phyloP scores from a whole-genome alignment of 2,888 invertebrate species.

The Choristoneura rosaceana region DNA sequence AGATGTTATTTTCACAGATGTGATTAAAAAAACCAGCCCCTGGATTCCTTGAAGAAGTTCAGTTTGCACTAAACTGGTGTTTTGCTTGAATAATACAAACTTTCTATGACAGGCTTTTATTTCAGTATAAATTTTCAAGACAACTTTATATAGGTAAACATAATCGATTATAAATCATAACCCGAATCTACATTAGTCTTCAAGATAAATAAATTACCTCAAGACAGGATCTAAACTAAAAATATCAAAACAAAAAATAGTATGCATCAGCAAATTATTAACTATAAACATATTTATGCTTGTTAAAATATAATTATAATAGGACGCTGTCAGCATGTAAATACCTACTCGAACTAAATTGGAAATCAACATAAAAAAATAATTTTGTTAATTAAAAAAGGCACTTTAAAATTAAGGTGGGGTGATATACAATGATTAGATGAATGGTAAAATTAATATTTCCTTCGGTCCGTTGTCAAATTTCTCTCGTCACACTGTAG shows the following conservation, averaged over 20 bases:
- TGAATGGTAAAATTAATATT: constrained; percentile 64
- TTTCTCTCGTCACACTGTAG: constrained; percentile 82
- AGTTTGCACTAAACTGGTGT: too few species aligned
- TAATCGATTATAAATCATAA: constrained; percentile 56
- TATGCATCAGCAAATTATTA: constrained; percentile 68
- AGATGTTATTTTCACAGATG: too few species aligned
- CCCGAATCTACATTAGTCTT: constrained; percentile 62
- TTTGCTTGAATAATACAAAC: constrained; percentile 50
- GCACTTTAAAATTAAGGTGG: constrained; percentile 80
- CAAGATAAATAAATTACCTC: constrained; percentile 55
- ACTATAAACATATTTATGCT: constrained; percentile 13
- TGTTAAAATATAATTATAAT: constrained; percentile 58
- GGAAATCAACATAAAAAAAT: constrained; percentile 59
- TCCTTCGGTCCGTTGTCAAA: constrained; percentile 64
- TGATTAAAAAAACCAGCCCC: too few species aligned
- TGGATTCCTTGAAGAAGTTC: too few species aligned
- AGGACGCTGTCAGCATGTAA: constrained; percentile 61
- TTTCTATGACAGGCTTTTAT: constrained; percentile 78
- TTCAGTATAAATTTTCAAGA: constrained; percentile 73
- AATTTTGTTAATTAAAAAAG: constrained; percentile 68
- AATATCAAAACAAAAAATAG: constrained; percentile 65
- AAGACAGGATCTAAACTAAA: constrained; percentile 58
- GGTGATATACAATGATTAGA: constrained; percentile 60
- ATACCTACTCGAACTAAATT: constrained; percentile 62
- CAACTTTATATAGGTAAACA: constrained; percentile 73